Base-by-base conservation (phyloP, 2,113 vertebrate genomes). In the Elgaria multicarinata region DNA sequence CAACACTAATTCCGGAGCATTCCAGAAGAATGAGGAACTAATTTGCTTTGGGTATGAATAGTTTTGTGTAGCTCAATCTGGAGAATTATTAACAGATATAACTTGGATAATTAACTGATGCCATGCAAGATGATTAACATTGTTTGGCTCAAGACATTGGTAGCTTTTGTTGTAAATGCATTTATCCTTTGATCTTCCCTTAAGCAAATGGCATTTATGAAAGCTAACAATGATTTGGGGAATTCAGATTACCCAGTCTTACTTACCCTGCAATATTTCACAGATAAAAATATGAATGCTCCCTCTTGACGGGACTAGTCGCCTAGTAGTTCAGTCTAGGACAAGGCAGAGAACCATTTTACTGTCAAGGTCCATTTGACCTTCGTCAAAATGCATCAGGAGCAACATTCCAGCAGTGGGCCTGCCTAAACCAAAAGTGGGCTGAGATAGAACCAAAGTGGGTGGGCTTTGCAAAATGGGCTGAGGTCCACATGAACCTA, bases 71-170 rank as follows among this genome's bases (percentile, higher is more conserved):
- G 78, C 90, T 92, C n/a, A 6, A 89, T 58, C 7, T 75, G 80
- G 9, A 93, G 90, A 3, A 58, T 90, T 90, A 92, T 88, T 92
- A 92, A 92, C 46, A 90, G 87, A 92, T 90, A 85, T 0, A 0
- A 85, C 8, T 69, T 95, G 74, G 91, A 94, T 94, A 92, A 93
- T 94, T 93, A 93, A 86, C 86, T 90, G 82, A 89, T 95, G 91
- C 92, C 90, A 94, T 95, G 93, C 89, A 95, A 92, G 7, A 94
- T 39, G 7, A 69, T 46, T 69, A 95, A 91, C 94, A 92, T 93
- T 87, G 91, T 91, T 94, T 87, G 77, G 87, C n/a, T 72, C 72
- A 55, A 94, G 93, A 94, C 88, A 91, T 89, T 94, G 93, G 77
- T 93, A 92, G 88, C 90, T 95, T 91, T 91, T 91, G 76, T 88